phyloP scores from a whole-genome alignment of 2,888 invertebrate genomes.

The Hirudinaria manillensis region DNA sequence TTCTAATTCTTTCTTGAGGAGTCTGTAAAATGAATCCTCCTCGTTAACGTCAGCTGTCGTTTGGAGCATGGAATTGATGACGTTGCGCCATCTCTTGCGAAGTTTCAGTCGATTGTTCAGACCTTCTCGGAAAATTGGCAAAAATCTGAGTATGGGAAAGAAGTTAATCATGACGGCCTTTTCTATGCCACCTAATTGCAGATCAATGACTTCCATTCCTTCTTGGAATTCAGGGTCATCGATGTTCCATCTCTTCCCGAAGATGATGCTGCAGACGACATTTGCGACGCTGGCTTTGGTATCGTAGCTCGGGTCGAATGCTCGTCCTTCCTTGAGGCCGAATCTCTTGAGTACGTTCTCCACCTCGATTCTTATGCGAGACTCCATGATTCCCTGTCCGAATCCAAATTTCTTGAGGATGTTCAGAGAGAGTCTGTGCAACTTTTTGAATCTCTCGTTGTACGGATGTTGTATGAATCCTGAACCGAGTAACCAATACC shows the following conservation, averaged over 20 bases:
- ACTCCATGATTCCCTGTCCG: constrained; percentile 25
- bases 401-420: constrained; percentile 30
- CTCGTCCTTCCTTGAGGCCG: background rate
- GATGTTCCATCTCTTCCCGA: background rate
- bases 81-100: background rate
- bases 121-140: background rate
- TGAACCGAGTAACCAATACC: background rate
- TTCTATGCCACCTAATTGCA: background rate
- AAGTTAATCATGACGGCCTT: background rate
- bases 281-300: constrained; percentile 7
- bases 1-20: background rate
- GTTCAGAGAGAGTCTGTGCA: constrained; percentile 11
- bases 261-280: constrained; percentile 9
- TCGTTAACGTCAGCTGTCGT: background rate
- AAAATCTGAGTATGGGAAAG: background rate
- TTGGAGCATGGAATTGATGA: background rate
- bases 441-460: constrained; percentile 25
- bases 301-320: constrained; percentile 10
- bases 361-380: constrained; percentile 4
- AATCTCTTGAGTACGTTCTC: constrained; percentile 7
- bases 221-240: background rate
- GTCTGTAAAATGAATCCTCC: background rate
- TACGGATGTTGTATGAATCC: constrained; percentile 17
- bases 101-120: background rate
- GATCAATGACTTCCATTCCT: background rate